These are phyloP conservation scores for Agonopterix arenella DNA, from an alignment of 2,888 invertebrate genomes.

Conservation along the genomic window DNA sequence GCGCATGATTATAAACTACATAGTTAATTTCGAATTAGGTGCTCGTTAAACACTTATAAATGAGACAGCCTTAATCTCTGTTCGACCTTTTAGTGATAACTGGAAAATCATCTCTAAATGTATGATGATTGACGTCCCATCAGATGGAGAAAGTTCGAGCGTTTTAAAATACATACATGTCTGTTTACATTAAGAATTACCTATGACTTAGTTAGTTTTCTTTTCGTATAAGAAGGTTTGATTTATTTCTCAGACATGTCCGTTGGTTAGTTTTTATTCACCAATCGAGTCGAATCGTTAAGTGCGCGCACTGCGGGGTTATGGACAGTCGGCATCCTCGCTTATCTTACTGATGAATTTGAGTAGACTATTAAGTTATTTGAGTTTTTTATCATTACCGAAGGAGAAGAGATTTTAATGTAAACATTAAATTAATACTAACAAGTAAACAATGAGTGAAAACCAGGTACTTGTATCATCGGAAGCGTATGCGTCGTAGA, in stretches of 20 bases:
- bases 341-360: no score
- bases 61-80: background rate
- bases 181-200: conserved; percentile 48
- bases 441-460: conserved; percentile 55
- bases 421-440: background rate
- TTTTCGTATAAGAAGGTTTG: conserved; percentile 26
- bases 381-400: no score
- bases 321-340: no score
- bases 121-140: conserved; percentile 67
- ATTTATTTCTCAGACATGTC: conserved; percentile 16
- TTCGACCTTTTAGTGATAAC: conserved; percentile 40
- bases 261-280: conserved; percentile 23
- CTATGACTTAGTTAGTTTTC: conserved; percentile 29
- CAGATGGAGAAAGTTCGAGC: conserved; percentile 63
- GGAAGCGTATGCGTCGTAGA: conserved; percentile 61
- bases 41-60: no score
- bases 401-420: background rate
- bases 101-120: conserved; percentile 58
- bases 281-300: conserved; percentile 3
- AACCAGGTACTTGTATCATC: conserved; percentile 64
- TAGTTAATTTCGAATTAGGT: conserved; percentile 2
- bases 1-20: no score
- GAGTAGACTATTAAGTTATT: no score
- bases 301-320: background rate
- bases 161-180: conserved; percentile 55